phyloP scores from a whole-genome alignment of 1,140 invertebrate genomes.

The Teleogryllus occipitalis region DNA sequence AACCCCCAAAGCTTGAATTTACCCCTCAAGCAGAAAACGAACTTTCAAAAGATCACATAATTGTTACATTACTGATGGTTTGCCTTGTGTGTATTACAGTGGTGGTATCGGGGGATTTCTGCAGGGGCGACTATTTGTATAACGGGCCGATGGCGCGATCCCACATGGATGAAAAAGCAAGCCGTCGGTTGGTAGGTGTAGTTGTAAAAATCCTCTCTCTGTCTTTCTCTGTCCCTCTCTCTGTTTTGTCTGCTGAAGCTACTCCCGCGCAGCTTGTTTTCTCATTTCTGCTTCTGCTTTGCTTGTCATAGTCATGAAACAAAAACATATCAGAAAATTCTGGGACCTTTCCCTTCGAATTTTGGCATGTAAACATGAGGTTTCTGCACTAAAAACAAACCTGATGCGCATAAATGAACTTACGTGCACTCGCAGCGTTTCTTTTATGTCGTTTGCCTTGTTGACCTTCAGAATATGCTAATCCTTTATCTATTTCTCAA shows the following conservation, averaged over 20 bases:
- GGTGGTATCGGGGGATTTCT: slow-evolving; percentile 19
- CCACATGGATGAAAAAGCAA: slow-evolving; percentile 19
- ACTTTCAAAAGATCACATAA: background rate
- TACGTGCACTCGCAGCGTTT: background rate
- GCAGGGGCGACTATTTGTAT: slow-evolving; percentile 19
- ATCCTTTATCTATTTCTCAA: background rate
- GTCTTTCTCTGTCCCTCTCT: background rate
- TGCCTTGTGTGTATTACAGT: slow-evolving; percentile 18
- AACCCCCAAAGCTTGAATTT: background rate
- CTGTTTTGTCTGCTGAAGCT: slow-evolving; percentile 8
- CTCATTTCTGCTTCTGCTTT: background rate
- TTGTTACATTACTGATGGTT: background rate
- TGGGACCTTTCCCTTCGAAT: too few relatives aligned
- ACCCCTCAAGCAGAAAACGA: background rate
- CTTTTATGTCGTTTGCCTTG: background rate
- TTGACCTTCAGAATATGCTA: background rate
- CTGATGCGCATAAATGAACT: background rate
- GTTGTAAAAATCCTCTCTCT: background rate
- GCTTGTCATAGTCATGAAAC: background rate
- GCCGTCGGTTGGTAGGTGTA: slow-evolving; percentile 20
- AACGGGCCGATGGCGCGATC: slow-evolving; percentile 15
- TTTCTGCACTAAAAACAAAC: background rate
- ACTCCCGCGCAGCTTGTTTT: background rate
- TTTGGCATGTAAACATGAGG: too few relatives aligned
- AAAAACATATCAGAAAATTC: too few relatives aligned